These are phyloP conservation scores for Doryteuthis pealeii DNA, from an alignment of 1,140 invertebrate genomes.

Conservation along the genomic window DNA sequence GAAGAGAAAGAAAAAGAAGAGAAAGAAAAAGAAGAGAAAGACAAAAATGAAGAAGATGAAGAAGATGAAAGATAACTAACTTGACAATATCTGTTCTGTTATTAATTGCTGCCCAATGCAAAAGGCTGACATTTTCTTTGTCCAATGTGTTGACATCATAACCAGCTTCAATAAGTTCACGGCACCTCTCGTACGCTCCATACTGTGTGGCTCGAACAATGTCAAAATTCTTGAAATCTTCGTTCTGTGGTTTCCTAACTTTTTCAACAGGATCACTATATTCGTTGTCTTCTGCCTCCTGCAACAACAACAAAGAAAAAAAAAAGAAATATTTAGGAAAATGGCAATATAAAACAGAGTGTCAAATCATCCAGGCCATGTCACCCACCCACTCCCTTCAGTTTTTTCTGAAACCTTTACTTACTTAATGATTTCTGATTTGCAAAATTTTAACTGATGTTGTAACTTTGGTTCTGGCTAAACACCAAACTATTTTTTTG, in stretches of 20 bases:
- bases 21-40: too few relatives aligned
- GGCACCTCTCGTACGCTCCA: slow-evolving; percentile 80
- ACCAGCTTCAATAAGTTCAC: slow-evolving; percentile 84
- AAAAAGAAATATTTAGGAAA: background rate
- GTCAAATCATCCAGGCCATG: too few relatives aligned
- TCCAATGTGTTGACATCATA: slow-evolving; percentile 60
- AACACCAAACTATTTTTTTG: too few relatives aligned
- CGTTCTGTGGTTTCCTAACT: slow-evolving; percentile 48
- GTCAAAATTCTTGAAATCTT: slow-evolving; percentile 82
- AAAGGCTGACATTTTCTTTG: slow-evolving; percentile 69
- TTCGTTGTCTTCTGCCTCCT: background rate
- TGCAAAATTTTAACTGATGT: too few relatives aligned
- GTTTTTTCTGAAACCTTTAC: too few relatives aligned
- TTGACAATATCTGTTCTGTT: slow-evolving; percentile 86
- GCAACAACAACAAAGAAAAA: background rate
- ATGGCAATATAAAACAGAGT: too few relatives aligned
- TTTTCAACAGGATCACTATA: background rate
- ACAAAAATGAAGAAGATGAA: too few relatives aligned
- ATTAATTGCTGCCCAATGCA: slow-evolving; percentile 99
- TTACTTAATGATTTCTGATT: too few relatives aligned
- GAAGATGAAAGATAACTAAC: slow-evolving; percentile 33
- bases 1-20: too few relatives aligned
- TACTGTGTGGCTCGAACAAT: slow-evolving; percentile 92
- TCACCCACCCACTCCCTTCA: too few relatives aligned
- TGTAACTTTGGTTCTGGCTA: too few relatives aligned